Evolutionary conservation across 2,888 invertebrate genomes (phyloP).

Genomic region (Macrosiphum euphorbiae): DNA sequence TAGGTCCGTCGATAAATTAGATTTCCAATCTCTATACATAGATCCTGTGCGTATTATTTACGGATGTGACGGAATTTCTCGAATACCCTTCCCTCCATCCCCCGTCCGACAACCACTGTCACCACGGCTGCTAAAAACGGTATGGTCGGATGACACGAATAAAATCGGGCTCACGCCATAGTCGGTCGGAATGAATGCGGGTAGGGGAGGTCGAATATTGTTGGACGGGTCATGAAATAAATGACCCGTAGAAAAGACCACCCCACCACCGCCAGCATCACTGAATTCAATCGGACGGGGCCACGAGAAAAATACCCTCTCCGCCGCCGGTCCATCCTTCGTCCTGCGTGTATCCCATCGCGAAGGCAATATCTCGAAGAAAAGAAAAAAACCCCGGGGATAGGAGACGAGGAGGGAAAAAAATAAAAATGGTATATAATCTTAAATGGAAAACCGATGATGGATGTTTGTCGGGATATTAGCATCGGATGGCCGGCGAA

Average conservation of each 20-base stretch:
- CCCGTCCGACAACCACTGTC: not conserved
- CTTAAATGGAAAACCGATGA: slow-evolving; percentile 64
- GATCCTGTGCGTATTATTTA: not conserved
- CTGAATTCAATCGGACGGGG: slow-evolving; percentile 41
- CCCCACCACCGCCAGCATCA: not conserved
- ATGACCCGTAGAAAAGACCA: slow-evolving; percentile 60
- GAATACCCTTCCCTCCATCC: not conserved
- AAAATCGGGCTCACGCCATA: slow-evolving; percentile 32
- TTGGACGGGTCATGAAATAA: slow-evolving; percentile 44
- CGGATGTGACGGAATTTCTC: slow-evolving; percentile 49
- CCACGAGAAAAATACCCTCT: slow-evolving; percentile 23
- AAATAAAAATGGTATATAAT: slow-evolving; percentile 49
- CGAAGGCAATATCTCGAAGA: slow-evolving; percentile 44
- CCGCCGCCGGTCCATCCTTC: not conserved
- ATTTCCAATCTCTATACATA: slow-evolving; percentile 38
- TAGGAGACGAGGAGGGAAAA: not conserved
- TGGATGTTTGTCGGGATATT: slow-evolving; percentile 64
- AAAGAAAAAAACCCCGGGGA: slow-evolving; percentile 15
- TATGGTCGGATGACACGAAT: slow-evolving; percentile 29
- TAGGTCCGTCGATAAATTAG: slow-evolving; percentile 47
- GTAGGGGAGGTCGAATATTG: slow-evolving; percentile 1
- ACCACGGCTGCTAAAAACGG: slow-evolving; percentile 9
- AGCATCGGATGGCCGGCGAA: slow-evolving; percentile 55
- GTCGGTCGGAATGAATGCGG: not conserved
- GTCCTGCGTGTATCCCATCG: slow-evolving; percentile 7